Conservation (phyloP, 2,113 vertebrate species). For the Anoplopoma fimbria region DNA sequence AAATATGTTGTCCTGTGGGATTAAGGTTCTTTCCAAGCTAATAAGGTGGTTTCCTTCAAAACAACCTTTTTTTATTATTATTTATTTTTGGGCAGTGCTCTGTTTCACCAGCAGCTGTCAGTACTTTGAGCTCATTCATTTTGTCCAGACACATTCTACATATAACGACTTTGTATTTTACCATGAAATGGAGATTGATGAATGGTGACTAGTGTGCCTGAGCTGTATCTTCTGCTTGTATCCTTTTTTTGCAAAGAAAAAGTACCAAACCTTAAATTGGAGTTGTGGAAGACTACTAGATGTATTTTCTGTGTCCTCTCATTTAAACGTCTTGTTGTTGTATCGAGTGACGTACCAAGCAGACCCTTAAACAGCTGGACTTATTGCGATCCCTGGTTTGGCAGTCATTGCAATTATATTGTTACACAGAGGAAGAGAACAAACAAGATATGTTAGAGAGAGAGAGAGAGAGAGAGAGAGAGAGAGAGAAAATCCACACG, state of each 20-base stretch:
- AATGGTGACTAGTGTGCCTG: constrained; percentile 1
- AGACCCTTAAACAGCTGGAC: constrained; percentile 70
- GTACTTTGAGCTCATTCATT: constrained; percentile 23
- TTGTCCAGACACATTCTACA: constrained; percentile 6
- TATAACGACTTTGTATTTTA: constrained; percentile 7
- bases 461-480: neutral
- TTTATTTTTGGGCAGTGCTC: constrained; percentile 44
- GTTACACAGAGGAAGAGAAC: constrained; percentile 57
- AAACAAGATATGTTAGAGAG: constrained; percentile 57
- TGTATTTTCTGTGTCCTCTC: constrained; percentile 9
- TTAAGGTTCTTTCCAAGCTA: constrained; percentile 57
- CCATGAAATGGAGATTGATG: constrained; percentile 23
- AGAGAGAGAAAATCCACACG: constrained; percentile 53
- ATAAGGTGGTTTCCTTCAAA: constrained; percentile 56
- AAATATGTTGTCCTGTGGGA: constrained; percentile 69
- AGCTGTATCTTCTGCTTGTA: neutral
- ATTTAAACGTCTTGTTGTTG: constrained; percentile 24
- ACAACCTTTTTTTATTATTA: neutral
- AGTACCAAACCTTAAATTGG: neutral
- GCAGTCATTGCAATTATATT: constrained; percentile 71
- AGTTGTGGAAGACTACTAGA: constrained; percentile 11
- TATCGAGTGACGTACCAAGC: constrained; percentile 43
- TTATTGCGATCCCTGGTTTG: constrained; percentile 50
- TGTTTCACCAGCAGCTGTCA: constrained; percentile 62
- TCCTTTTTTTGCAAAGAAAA: neutral